These are phyloP conservation scores for Aphelocoma coerulescens DNA, from an alignment of 2,113 vertebrate genomes.

Conservation along the genomic window DNA sequence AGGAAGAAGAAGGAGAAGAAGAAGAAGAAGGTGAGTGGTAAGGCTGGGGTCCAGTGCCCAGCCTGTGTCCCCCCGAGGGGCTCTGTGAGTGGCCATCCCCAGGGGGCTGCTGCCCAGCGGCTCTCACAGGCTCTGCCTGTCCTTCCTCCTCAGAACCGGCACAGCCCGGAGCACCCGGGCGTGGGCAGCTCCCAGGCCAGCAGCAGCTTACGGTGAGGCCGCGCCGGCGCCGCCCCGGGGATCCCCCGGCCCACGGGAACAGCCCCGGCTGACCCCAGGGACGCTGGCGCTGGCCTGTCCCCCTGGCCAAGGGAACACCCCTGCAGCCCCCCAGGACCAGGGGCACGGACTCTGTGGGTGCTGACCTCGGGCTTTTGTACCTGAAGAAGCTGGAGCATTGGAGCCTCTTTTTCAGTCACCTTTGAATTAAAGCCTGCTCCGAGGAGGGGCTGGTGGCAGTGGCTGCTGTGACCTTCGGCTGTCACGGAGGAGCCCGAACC, in stretches of 20 bases:
- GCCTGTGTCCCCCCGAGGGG: rapidly evolving
- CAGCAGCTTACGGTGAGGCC: slow-evolving; percentile 88
- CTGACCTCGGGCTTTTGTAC: not conserved
- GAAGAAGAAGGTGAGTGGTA: slow-evolving; percentile 89
- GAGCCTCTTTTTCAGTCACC: not conserved
- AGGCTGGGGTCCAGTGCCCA: rapidly evolving
- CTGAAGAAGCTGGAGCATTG: not conserved
- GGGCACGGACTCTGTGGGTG: not conserved
- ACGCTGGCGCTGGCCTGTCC: not conserved
- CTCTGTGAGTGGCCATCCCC: rapidly evolving
- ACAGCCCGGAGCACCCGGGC: slow-evolving; percentile 93
- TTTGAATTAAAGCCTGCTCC: slow-evolving; percentile 13
- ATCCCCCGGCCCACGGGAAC: rapidly evolving
- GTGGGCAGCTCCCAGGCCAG: slow-evolving; percentile 91
- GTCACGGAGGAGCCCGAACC: rapidly evolving
- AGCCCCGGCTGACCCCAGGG: not conserved
- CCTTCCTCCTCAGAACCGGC: slow-evolving; percentile 81
- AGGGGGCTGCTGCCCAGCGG: not conserved
- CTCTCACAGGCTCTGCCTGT: not conserved
- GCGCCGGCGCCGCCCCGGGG: rapidly evolving
- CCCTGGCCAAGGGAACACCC: not conserved
- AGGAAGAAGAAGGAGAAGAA: slow-evolving; percentile 99
- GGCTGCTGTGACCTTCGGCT: not conserved
- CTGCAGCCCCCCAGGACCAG: not conserved
- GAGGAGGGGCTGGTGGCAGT: not conserved